These are phyloP conservation scores for Ips typographus DNA, from an alignment of 1,140 invertebrate species.

Conservation along the genomic window DNA sequence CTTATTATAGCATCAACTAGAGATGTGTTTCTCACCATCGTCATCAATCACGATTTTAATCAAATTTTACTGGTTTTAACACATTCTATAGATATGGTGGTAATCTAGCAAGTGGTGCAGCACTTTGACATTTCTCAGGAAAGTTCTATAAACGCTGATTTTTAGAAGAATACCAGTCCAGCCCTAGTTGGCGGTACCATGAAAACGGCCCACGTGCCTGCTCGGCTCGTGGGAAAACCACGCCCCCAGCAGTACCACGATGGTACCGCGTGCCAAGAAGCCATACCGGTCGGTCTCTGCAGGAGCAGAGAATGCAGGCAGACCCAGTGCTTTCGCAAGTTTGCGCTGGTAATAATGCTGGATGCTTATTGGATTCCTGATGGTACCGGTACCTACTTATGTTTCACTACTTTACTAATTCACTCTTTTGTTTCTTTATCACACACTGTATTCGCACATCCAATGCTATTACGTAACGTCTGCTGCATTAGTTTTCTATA, in stretches of 20 bases:
- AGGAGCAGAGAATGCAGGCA: constrained; percentile 10
- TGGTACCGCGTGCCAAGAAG: constrained; percentile 28
- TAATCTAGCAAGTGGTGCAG: no score
- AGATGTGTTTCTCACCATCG: neutral
- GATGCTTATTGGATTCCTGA: neutral
- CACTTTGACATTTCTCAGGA: no score
- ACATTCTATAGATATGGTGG: no score
- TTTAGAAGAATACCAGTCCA: neutral
- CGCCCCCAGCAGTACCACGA: constrained; percentile 19
- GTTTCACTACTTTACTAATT: neutral
- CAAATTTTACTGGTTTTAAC: no score
- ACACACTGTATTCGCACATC: no score
- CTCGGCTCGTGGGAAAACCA: constrained; percentile 29
- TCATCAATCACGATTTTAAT: neutral
- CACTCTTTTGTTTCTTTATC: no score
- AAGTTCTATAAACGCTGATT: no score
- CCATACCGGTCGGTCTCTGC: constrained; percentile 14
- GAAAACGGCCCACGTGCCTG: constrained; percentile 26
- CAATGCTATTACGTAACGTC: no score
- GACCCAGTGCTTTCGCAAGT: neutral
- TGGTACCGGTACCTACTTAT: neutral
- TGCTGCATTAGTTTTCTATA: no score
- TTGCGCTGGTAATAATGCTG: neutral
- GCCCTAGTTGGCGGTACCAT: constrained; percentile 17
- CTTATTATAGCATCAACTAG: constrained; percentile 4